A percentile compares a stretch with the other conserved stretches of the same genome.
phyloP scores from a whole-genome alignment of 2,113 vertebrate genomes.

The Myrmecobius fasciatus region DNA sequence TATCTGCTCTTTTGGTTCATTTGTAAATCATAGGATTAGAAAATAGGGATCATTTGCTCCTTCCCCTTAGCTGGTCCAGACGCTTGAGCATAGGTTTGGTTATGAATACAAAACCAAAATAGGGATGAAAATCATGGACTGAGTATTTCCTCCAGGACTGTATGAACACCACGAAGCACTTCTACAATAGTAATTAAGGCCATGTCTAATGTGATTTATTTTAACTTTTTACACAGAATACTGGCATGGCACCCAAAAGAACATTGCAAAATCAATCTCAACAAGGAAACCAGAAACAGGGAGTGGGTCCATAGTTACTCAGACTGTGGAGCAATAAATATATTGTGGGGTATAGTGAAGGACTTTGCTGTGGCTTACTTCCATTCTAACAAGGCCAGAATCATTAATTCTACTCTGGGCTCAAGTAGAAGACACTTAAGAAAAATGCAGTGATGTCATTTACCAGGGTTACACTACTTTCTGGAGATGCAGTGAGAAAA shows the following conservation, averaged over 20 bases:
- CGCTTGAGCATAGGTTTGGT: background rate
- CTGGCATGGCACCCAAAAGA: background rate
- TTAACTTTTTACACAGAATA: conserved; percentile 12
- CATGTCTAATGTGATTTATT: background rate
- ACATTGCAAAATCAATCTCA: background rate
- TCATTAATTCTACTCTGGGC: background rate
- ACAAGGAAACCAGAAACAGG: conserved; percentile 4
- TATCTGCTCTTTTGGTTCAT: too few relatives aligned
- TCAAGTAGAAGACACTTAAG: background rate
- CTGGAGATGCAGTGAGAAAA: background rate
- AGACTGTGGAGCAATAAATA: background rate
- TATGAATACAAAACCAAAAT: conserved; percentile 3
- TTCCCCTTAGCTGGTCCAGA: background rate
- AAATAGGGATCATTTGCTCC: background rate
- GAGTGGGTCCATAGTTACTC: background rate
- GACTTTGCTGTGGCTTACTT: background rate
- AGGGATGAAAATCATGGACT: background rate
- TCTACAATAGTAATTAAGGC: background rate
- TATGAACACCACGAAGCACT: background rate
- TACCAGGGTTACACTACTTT: background rate
- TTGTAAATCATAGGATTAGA: conserved; percentile 22
- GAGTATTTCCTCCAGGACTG: background rate
- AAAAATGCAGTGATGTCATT: background rate
- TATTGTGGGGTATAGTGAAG: background rate
- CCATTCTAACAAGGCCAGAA: background rate